Conservation (phyloP, 2,113 vertebrate genomes). For the Puffinus mauretanicus region DNA sequence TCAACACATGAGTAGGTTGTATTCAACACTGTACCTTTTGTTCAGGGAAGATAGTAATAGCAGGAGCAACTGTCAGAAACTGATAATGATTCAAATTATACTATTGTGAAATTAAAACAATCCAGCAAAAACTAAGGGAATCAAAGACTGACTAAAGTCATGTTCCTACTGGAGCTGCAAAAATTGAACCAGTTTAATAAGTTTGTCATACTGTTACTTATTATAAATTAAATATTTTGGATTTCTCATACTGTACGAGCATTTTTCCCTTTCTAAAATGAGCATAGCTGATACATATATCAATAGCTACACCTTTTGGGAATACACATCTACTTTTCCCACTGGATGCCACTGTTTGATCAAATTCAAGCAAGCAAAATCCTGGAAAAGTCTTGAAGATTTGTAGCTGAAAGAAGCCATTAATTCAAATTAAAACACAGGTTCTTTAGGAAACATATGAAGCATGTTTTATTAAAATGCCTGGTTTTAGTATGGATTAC, state of each 20-base stretch:
- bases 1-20: background rate
- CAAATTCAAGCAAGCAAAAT: constrained; percentile 9
- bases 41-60: background rate
- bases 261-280: background rate
- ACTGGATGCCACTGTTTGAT: constrained; percentile 60
- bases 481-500: background rate
- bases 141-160: background rate
- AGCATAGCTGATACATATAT: background rate
- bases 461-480: background rate
- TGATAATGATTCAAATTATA: background rate
- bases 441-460: background rate
- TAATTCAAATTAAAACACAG: background rate
- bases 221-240: background rate
- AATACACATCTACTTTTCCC: background rate
- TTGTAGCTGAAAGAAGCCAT: background rate
- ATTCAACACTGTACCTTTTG: background rate
- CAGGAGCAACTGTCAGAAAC: background rate
- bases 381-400: background rate
- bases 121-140: background rate
- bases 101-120: background rate
- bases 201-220: background rate
- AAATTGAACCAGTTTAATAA: background rate
- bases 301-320: background rate
- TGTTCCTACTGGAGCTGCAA: background rate
- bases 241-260: background rate